Conservation (phyloP, 2,888 invertebrate genomes). For the Lasioglossum vierecki region DNA sequence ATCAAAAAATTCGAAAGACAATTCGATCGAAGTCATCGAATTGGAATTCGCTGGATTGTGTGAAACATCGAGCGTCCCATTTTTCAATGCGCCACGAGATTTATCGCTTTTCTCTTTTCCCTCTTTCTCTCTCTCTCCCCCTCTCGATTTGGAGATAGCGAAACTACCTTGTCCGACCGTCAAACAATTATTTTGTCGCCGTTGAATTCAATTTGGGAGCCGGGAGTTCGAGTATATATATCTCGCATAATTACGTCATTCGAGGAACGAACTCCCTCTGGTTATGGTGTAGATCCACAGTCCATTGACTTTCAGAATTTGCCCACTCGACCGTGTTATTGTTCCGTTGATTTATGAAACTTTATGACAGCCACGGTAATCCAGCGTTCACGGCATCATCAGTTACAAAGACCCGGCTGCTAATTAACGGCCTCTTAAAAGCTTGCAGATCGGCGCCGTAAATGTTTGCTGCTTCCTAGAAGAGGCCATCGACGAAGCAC, state of each 20-base stretch:
- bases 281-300: not conserved
- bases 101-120: not conserved
- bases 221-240: not conserved
- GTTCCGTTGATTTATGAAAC: slow-evolving; percentile 10
- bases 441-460: not conserved
- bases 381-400: slow-evolving; percentile 2
- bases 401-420: slow-evolving; percentile 1
- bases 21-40: slow-evolving; percentile 3
- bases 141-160: not conserved
- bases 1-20: not conserved
- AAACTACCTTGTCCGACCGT: not conserved
- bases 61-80: not conserved
- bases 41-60: not conserved
- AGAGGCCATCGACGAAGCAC: not conserved
- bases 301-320: slow-evolving; percentile 2
- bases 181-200: not conserved
- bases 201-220: not conserved
- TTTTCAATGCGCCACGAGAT: not conserved
- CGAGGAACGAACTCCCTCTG: not conserved
- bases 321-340: not conserved
- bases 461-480: not conserved
- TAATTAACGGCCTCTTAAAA: slow-evolving; percentile 4
- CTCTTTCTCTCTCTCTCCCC: not conserved
- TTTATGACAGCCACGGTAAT: not conserved
- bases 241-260: not conserved